Base-by-base conservation (phyloP, 2,888 invertebrate species). In the Hoplodrina ambigua region DNA sequence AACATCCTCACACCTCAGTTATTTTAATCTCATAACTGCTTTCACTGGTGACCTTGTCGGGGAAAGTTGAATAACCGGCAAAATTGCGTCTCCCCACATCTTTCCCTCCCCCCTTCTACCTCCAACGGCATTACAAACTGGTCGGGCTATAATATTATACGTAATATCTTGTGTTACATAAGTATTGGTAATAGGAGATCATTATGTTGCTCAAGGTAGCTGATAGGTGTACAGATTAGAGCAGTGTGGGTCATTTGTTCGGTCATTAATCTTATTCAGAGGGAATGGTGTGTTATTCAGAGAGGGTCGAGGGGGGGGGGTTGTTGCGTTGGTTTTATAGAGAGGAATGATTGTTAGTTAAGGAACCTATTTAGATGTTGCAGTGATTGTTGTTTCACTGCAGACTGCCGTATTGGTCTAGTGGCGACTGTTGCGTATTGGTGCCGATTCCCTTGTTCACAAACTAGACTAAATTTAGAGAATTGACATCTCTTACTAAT, bases 41-140 rank as follows among this genome's bases (percentile, higher is more conserved):
- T 83, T 83, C 84, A 72, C 82, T 54, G 46, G 13, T 84, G 84
- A 83, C 83, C 83, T 83, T 83, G 83, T 20, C 6, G 20, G 84
- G 55, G 83, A 83, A 83, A 83, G 83, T 70, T 19, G 52, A 55
- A 55, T 41, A 82, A 56, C 78, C 84, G 69, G 62, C 75, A 7
- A 62, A 70, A 50, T 80, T 54, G 8, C 62, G 50, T 62, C 52
- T 44, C 11, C 19, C 8, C 41, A 37, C 30, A 53, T 58, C 50
- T 37, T 10, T 4, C 7, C 7, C 11, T 6, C 33, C 7, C 50
- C 15, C 13, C 15, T 50, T 46, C n/a, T n/a, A 2, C 41, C 1
- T 8, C 30, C 3, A 4, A 54, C 55, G 37, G 54, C 54, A 25
- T 53, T 67, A 60, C 33, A 49, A 59, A 33, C 20, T 44, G 41